Base-by-base conservation (phyloP, 2,888 invertebrate species). In the Pimpla rufipes region DNA sequence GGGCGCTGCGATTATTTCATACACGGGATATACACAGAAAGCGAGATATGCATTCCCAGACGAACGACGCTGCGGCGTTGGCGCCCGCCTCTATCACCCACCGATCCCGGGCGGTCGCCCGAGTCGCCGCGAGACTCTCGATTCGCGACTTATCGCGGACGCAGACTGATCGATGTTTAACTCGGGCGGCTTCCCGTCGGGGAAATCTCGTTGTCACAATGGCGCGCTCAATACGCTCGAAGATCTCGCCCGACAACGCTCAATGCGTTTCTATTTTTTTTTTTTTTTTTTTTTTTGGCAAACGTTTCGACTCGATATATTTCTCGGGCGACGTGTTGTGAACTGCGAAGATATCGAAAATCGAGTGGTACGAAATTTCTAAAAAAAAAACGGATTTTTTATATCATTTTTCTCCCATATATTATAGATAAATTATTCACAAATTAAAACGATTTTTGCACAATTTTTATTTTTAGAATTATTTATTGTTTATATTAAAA, bases 31-130 rank as follows among this genome's bases (percentile, higher is more conserved):
- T 59, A 76, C 55, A 68, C 59, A 13, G 21, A 59, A 59, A 55
- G 73, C 79, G 35, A 35, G 68, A 68, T 73, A 84, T 78, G 87
- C 90, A 91, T 91, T 91, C 91, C 90, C 91, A 91, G 91, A 90
- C 91, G 85, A 90, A 88, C 90, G 88, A 66, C 74, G 74, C 35
- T 73, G 89, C 89, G 90, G 87, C 88, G 88, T 89, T 90, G 91
- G 91, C 91, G 91, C 91, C 91, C 89, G 88, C 87, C 88, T 86
- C 79, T 79, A 81, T 78, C 80, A 84, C 86, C 79, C 85, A 85
- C 82, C 84, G 79, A 73, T 45, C 66, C 62, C 16, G 74, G n/a
- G 50, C 66, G 64, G 71, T 68, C 77, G 75, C 29, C 23, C 35
- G 29, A 67, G 67, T 21, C 45, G 29, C 18, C 11, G 42, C 64